Base-by-base conservation (phyloP, 2,113 vertebrate species). In the Xenus cinereus region DNA sequence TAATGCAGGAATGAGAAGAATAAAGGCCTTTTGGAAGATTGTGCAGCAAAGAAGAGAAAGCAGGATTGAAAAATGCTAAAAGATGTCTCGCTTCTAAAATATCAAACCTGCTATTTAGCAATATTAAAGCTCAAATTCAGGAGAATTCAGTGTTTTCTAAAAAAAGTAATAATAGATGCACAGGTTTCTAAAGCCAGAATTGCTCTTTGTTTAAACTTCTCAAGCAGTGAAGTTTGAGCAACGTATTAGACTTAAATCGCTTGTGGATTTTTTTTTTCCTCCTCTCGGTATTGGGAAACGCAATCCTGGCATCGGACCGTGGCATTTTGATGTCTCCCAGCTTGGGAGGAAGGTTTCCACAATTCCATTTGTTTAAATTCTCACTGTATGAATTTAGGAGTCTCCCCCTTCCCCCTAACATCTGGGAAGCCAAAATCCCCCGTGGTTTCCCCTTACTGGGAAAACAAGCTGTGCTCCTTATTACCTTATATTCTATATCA, bases 91-190 rank as follows among this genome's bases (percentile, higher is more conserved):
- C 68, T 88, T 95, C 84, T 96, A 91, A 97, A 95, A 78, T 45
- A 97, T 97, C 98, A 98, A 98, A 97, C 98, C 98, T 98, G 98
- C 98, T 98, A 96, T 66, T 98, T 94, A 98, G 97, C 97, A 97
- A 97, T 97, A 98, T 98, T 97, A 98, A 98, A 98, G 98, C 98
- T 98, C 97, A 97, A 90, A 97, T 93, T 89, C 86, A 98, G 88
- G 95, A 96, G 91, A 96, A 93, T 63, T 88, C 87, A 88, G 37
- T 59, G 71, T 84, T 94, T 92, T 41, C 76, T 87, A 78, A 77
- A 89, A 68, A 85, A 59, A 84, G 68, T 73, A 92, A 48, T 83
- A 95, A 67, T 4, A 73, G 91, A 93, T 5, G 32, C 83, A 92
- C 56, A 83, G 43, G 46, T 62, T 92, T 81, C 48, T 89, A 76